Conservation (phyloP, 2,888 invertebrate genomes). For the Proisotoma minuta region DNA sequence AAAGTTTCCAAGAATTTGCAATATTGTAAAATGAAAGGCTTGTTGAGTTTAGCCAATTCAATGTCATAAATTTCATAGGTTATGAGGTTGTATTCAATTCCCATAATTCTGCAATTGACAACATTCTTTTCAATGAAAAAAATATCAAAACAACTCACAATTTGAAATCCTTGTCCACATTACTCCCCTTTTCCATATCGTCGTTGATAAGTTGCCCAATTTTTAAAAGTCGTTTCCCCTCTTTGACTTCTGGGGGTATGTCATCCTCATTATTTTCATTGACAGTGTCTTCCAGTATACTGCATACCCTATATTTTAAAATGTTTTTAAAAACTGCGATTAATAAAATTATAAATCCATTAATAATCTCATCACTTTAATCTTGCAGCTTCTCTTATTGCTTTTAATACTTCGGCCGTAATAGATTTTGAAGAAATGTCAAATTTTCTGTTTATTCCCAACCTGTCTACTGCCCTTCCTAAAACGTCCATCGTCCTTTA, state of each 20-base stretch:
- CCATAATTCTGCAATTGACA: constrained; percentile 17
- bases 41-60: constrained; percentile 29
- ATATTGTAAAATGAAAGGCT: constrained; percentile 25
- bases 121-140: neutral
- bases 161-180: constrained; percentile 25
- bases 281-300: too few relatives aligned
- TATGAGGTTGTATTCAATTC: constrained; percentile 23
- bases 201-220: constrained; percentile 31
- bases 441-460: too few relatives aligned
- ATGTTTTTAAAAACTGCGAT: too few relatives aligned
- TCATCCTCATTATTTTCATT: neutral
- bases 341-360: too few relatives aligned
- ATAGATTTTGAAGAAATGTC: too few relatives aligned
- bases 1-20: too few relatives aligned
- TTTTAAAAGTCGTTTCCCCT: constrained; percentile 3
- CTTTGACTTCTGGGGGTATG: neutral
- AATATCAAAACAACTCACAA: constrained; percentile 13
- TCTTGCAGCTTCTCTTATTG: too few relatives aligned
- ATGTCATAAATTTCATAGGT: constrained; percentile 30
- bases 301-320: too few relatives aligned
- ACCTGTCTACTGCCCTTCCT: neutral
- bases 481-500: neutral
- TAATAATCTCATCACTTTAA: too few relatives aligned
- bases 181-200: constrained; percentile 23
- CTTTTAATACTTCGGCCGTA: too few relatives aligned